Conservation (phyloP, 2,888 invertebrate genomes). For the Tenthredo distinguenda region DNA sequence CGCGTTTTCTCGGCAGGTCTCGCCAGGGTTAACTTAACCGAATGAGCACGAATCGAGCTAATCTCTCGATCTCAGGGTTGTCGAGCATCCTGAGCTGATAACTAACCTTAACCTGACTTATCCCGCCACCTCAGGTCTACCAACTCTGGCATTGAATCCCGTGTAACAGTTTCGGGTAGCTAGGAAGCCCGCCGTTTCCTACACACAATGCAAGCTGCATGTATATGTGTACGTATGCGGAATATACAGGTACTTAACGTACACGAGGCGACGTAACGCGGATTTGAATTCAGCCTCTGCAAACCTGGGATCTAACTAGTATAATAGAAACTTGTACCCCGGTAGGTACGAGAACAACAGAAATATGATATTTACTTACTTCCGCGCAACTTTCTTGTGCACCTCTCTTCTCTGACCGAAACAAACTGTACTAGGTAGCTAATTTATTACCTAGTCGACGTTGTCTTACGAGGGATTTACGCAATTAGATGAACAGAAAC, state of each 20-base stretch:
- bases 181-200: not conserved
- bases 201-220: constrained; percentile 28
- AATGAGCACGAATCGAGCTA: constrained; percentile 37
- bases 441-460: not conserved
- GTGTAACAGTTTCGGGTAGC: constrained; percentile 34
- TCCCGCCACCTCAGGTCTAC: constrained; percentile 6
- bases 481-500: not conserved
- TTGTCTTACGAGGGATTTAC: not conserved
- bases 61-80: constrained; percentile 38
- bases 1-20: not conserved
- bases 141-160: constrained; percentile 8
- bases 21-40: constrained; percentile 34
- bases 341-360: constrained; percentile 1
- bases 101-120: constrained; percentile 29
- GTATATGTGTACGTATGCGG: not conserved
- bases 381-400: not conserved
- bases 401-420: not conserved
- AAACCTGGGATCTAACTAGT: not conserved
- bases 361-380: constrained; percentile 26
- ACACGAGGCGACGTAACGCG: not conserved
- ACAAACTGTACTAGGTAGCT: not conserved
- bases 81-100: constrained; percentile 45
- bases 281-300: not conserved
- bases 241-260: not conserved
- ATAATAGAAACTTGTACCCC: constrained; percentile 10